Evolutionary conservation across 2,113 vertebrate genomes (phyloP).

Genomic region (Pomatorhinus ruficollis): DNA sequence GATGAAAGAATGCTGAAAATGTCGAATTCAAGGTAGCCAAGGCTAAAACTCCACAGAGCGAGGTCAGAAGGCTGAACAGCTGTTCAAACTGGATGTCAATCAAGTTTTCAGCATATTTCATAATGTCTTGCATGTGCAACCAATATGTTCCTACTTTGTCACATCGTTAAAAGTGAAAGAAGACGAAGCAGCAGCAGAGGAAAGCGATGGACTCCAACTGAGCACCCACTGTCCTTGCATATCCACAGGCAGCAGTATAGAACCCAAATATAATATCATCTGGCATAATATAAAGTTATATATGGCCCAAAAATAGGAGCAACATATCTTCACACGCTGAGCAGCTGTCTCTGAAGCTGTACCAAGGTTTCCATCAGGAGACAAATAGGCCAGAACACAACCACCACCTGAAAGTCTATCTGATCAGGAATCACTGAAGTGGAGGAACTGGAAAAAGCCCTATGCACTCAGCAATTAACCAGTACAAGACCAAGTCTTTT

Average conservation of each 20-base stretch:
- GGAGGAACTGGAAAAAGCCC: neutral
- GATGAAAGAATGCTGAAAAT: neutral
- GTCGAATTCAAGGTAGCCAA: neutral
- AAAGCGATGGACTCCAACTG: neutral
- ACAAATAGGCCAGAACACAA: neutral
- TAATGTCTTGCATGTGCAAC: neutral
- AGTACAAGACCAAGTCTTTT: neutral
- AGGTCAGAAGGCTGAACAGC: neutral
- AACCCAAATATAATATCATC: neutral
- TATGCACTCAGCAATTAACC: neutral
- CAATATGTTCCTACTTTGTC: neutral
- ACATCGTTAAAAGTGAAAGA: neutral
- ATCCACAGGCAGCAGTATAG: neutral
- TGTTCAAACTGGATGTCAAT: neutral
- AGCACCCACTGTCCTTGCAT: neutral
- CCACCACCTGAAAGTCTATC: neutral
- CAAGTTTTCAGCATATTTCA: neutral
- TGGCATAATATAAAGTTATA: neutral
- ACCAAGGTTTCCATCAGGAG: neutral
- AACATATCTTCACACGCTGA: neutral
- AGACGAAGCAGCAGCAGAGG: neutral
- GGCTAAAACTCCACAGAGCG: neutral
- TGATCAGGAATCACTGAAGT: neutral
- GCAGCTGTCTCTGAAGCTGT: neutral
- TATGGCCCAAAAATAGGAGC: neutral